Evolutionary conservation across 2,113 vertebrate genomes (phyloP).

Genomic region (Plotosus lineatus): DNA sequence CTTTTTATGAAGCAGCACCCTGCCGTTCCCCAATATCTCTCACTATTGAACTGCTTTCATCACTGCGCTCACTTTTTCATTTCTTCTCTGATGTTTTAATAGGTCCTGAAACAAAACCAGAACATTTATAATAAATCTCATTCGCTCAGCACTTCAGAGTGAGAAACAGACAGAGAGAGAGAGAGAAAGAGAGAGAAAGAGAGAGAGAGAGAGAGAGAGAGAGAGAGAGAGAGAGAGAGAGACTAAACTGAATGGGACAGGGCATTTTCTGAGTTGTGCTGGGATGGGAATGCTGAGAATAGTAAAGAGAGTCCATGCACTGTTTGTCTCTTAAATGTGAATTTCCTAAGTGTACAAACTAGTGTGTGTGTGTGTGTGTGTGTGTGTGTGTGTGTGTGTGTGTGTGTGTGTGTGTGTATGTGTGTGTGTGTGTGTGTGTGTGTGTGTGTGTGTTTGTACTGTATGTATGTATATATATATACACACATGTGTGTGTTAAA

Average conservation of each 20-base stretch:
- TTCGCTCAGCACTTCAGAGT: constrained; percentile 12
- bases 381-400: constrained; percentile 13
- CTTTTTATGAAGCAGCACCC: background rate
- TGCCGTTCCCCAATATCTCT: background rate
- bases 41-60: background rate
- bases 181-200: background rate
- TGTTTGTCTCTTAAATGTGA: constrained; percentile 18
- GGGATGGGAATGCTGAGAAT: background rate
- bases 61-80: background rate
- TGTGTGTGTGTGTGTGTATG: constrained; percentile 11
- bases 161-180: background rate
- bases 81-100: constrained; percentile 10
- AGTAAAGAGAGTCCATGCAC: background rate
- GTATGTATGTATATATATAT: too few species aligned
- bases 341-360: constrained; percentile 21
- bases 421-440: constrained; percentile 8
- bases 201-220: background rate
- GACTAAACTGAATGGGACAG: background rate
- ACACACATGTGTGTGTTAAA: background rate
- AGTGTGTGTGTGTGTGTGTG: constrained; percentile 18
- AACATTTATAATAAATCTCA: constrained; percentile 11
- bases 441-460: constrained; percentile 21
- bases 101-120: background rate
- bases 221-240: constrained; percentile 15
- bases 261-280: background rate